These are phyloP conservation scores for Pedetes capensis DNA, from an alignment of 2,113 vertebrate genomes.

Conservation along the genomic window DNA sequence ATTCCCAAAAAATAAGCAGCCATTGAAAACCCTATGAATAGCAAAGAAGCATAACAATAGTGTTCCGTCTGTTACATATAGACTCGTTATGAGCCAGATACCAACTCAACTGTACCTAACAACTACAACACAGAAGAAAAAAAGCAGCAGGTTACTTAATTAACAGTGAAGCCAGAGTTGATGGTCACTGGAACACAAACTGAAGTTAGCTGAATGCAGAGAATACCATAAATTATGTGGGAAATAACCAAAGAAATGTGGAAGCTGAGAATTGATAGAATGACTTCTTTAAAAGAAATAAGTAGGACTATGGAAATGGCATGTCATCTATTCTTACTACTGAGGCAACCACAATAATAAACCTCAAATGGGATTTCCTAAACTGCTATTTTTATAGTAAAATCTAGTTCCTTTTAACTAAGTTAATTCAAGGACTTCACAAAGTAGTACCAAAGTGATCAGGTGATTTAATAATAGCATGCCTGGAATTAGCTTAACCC, in stretches of 20 bases:
- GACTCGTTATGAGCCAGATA: no score
- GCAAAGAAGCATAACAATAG: no score
- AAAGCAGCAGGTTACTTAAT: neutral
- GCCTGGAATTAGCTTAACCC: neutral
- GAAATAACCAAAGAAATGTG: conserved; percentile 2
- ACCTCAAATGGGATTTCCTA: neutral
- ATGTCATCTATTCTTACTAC: neutral
- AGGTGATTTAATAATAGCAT: neutral
- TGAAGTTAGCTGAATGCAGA: neutral
- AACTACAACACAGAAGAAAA: no score
- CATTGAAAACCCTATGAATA: no score
- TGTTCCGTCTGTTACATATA: no score
- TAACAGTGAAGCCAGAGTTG: neutral
- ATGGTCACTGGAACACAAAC: neutral
- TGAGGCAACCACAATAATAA: neutral
- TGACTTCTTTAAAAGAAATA: neutral
- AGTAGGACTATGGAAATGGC: neutral
- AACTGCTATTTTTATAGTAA: neutral
- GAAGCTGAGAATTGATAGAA: neutral
- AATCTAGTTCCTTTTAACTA: neutral
- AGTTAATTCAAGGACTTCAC: neutral
- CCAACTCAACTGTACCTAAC: no score
- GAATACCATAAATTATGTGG: neutral
- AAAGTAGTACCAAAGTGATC: neutral
- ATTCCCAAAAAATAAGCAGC: no score